Evolutionary conservation across 2,113 vertebrate genomes (phyloP).

Genomic region (Sylvia atricapilla): DNA sequence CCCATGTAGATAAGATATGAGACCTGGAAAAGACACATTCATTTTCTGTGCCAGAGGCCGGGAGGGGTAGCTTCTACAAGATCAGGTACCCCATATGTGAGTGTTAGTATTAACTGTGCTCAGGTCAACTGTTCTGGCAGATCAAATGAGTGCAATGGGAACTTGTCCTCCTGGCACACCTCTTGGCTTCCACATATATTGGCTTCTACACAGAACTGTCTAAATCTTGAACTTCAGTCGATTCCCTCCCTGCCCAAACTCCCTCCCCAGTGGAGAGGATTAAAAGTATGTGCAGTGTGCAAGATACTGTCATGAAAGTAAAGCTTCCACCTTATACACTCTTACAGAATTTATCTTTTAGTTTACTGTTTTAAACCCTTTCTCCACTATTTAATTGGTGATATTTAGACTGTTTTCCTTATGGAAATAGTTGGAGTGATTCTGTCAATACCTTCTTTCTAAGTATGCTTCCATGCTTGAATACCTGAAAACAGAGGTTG

Average conservation of each 20-base stretch:
- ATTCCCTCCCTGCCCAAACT: rapidly evolving
- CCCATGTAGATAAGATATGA: neutral
- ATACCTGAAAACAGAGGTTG: neutral
- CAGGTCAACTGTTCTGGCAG: neutral
- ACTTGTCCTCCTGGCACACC: neutral
- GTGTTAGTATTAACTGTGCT: neutral
- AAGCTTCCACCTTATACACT: neutral
- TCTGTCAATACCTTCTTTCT: neutral
- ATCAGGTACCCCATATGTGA: neutral
- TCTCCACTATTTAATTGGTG: rapidly evolving
- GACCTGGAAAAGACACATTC: neutral
- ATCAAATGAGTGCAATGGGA: neutral
- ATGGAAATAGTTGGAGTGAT: neutral
- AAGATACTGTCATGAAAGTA: neutral
- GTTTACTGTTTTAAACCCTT: neutral
- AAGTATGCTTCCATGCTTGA: neutral
- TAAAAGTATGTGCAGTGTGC: neutral
- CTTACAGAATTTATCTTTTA: neutral
- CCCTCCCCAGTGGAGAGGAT: neutral
- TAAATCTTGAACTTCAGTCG: neutral
- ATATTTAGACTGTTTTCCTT: neutral
- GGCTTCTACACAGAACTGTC: neutral
- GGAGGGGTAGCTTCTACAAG: neutral
- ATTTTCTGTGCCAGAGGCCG: neutral
- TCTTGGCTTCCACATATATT: neutral